A percentile compares a stretch with the other conserved stretches of the same genome.
Evolutionary conservation across 2,797 vertebrate genomes (phyloP).

Genomic region (Tadarida brasiliensis): DNA sequence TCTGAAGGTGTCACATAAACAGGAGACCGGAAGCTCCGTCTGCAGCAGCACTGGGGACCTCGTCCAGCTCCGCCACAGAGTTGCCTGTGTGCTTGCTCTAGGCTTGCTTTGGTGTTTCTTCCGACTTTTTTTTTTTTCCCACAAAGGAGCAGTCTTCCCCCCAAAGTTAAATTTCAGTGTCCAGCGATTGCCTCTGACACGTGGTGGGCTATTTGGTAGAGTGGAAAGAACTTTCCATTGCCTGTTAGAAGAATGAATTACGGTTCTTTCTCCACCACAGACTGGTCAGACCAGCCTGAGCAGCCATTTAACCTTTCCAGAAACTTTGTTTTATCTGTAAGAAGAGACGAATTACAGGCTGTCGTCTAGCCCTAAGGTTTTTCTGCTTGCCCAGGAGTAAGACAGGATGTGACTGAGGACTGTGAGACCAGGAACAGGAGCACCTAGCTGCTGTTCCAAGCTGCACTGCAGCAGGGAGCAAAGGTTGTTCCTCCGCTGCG

Average conservation of each 20-base stretch:
- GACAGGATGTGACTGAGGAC: neutral
- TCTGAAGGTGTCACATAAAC: neutral
- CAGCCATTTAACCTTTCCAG: constrained; percentile 7
- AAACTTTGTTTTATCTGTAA: neutral
- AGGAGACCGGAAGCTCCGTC: neutral
- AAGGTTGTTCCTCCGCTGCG: neutral
- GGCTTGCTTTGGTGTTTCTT: neutral
- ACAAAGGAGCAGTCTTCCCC: neutral
- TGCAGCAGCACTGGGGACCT: neutral
- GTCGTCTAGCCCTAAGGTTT: neutral
- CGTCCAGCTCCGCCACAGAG: neutral
- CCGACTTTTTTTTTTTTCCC: neutral
- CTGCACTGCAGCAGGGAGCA: neutral
- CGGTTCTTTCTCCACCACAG: neutral
- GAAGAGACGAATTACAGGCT: neutral
- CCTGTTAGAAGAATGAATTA: constrained; percentile 19
- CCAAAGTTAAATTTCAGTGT: constrained; percentile 21
- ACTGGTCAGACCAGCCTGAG: neutral
- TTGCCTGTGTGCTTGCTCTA: neutral
- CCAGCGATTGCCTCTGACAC: neutral
- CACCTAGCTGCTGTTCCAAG: neutral
- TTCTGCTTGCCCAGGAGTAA: neutral
- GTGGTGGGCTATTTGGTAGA: neutral
- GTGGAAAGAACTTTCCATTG: neutral
- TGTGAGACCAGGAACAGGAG: neutral